Evolutionary conservation across 2,113 vertebrate genomes (phyloP).

Genomic region (Paramisgurnus dabryanus): DNA sequence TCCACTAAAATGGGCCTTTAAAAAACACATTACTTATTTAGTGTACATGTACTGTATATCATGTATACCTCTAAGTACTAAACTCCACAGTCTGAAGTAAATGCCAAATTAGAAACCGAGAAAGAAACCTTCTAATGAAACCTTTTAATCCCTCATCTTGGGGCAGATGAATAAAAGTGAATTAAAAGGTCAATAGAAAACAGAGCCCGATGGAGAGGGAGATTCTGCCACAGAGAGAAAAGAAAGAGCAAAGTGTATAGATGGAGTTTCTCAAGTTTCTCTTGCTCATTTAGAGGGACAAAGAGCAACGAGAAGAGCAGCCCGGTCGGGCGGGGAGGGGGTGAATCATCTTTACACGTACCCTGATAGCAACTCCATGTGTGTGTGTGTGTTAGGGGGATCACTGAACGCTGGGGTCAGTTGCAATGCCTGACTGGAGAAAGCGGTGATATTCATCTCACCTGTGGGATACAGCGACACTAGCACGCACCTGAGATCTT

Average conservation of each 20-base stretch:
- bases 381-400: constrained; percentile 25
- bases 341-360: constrained; percentile 59
- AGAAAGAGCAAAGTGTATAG: constrained; percentile 40
- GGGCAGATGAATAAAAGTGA: constrained; percentile 25
- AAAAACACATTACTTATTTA: too few species aligned
- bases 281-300: constrained; percentile 56
- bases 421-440: constrained; percentile 63
- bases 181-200: constrained; percentile 60
- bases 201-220: constrained; percentile 54
- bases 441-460: constrained; percentile 69
- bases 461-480: constrained; percentile 38
- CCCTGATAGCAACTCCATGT: constrained; percentile 57
- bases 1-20: too few species aligned
- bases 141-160: constrained; percentile 21
- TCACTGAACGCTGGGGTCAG: constrained; percentile 65
- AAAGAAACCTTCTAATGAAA: not conserved
- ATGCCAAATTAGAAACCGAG: constrained; percentile 11
- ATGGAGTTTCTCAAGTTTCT: constrained; percentile 69
- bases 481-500: constrained; percentile 31
- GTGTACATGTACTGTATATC: not conserved
- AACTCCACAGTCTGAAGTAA: constrained; percentile 7
- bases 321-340: constrained; percentile 5
- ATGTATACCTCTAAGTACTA: not conserved
- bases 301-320: constrained; percentile 54
- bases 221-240: constrained; percentile 34